Conservation (phyloP, 1,140 invertebrate genomes). For the Episyrphus balteatus region DNA sequence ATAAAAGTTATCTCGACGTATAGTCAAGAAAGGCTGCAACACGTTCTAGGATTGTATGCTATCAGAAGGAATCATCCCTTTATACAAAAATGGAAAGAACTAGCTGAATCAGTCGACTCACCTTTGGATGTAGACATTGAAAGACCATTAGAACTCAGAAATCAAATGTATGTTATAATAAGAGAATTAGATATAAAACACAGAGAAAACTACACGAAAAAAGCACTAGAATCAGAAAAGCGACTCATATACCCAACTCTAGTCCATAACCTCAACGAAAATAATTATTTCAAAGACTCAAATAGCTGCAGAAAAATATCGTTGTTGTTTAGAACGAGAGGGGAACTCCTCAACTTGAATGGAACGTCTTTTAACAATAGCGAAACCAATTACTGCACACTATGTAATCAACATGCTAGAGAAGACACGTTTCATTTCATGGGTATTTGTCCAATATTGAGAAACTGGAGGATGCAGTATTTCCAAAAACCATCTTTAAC, state of each 20-base stretch:
- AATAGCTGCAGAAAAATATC: not conserved
- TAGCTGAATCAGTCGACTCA: not conserved
- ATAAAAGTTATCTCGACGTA: not conserved
- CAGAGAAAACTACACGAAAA: too few species aligned
- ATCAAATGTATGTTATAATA: not conserved
- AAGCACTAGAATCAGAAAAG: not conserved
- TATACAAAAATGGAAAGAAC: not conserved
- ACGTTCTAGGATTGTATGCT: not conserved
- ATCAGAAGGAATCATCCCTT: not conserved
- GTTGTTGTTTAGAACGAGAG: not conserved
- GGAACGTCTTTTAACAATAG: not conserved
- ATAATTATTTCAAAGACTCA: not conserved
- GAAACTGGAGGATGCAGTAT: not conserved
- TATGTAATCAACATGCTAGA: not conserved
- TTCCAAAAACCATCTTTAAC: not conserved
- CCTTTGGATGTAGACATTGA: not conserved
- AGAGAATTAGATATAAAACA: too few species aligned
- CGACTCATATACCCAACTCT: not conserved
- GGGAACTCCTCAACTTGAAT: not conserved
- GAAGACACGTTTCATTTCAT: not conserved
- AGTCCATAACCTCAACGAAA: not conserved
- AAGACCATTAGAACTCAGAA: not conserved
- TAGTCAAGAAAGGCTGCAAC: not conserved
- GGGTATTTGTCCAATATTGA: not conserved
- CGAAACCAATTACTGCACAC: not conserved